These are phyloP conservation scores for Drosophila melanocephala DNA, from an alignment of 2,888 invertebrate species.

Conservation along the genomic window DNA sequence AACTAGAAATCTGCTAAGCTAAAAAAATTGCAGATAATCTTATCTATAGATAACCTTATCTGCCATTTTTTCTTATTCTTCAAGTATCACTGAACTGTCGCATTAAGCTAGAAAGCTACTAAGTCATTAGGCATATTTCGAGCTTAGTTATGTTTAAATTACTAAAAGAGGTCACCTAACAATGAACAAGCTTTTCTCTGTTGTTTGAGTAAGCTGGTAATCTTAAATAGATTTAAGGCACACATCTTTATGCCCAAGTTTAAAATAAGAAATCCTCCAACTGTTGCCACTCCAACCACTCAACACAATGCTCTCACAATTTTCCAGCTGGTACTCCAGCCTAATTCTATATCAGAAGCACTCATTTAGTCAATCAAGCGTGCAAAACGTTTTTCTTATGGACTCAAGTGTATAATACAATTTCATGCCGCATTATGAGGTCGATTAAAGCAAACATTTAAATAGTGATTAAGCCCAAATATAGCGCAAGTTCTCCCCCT, in stretches of 20 bases:
- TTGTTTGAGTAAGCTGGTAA: background rate
- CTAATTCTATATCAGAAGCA: background rate
- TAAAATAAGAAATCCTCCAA: background rate
- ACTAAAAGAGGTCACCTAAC: background rate
- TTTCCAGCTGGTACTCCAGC: background rate
- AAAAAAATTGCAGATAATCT: background rate
- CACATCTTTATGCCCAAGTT: background rate
- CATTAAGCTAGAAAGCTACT: background rate
- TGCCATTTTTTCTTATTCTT: background rate
- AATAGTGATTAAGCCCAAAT: conserved; percentile 53
- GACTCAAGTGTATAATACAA: conserved; percentile 51
- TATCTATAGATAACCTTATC: background rate
- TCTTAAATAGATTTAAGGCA: background rate
- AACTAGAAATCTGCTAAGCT: background rate
- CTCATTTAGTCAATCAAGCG: conserved; percentile 35
- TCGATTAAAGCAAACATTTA: conserved; percentile 69
- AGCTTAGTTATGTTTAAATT: background rate
- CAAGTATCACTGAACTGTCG: background rate
- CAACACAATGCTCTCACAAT: conserved; percentile 11
- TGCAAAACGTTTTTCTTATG: conserved; percentile 37
- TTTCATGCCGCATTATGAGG: conserved; percentile 62
- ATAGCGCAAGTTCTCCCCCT: conserved; percentile 18
- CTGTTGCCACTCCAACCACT: background rate
- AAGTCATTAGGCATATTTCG: background rate
- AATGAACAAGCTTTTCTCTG: background rate